These are phyloP conservation scores for Lypha dubia DNA, from an alignment of 2,888 invertebrate genomes.

Conservation along the genomic window DNA sequence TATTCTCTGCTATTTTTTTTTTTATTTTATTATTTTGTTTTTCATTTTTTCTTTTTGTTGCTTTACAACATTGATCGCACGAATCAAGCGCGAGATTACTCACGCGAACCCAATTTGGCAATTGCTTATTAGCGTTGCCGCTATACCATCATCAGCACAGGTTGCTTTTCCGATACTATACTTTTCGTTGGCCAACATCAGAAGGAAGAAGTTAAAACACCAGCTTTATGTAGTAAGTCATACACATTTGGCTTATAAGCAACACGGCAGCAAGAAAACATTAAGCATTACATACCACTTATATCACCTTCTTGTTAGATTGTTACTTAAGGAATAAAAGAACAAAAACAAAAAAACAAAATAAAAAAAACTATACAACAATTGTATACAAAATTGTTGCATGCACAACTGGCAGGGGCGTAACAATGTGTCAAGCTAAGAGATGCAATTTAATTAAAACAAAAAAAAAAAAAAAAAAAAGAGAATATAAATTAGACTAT, in stretches of 20 bases:
- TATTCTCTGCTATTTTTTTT: slow-evolving; percentile 46
- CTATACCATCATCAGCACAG: slow-evolving; percentile 71
- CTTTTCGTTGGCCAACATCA: slow-evolving; percentile 71
- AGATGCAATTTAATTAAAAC: background rate
- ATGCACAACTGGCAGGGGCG: slow-evolving; percentile 45
- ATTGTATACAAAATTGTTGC: slow-evolving; percentile 59
- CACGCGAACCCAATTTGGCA: slow-evolving; percentile 83
- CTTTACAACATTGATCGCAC: slow-evolving; percentile 70
- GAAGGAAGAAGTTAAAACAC: slow-evolving; percentile 16
- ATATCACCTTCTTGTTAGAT: slow-evolving; percentile 83
- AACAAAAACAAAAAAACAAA: slow-evolving; percentile 1
- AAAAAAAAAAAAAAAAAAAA: background rate
- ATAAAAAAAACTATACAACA: slow-evolving; percentile 22
- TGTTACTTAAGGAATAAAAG: slow-evolving; percentile 52
- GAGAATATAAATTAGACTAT: background rate
- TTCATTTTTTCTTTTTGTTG: slow-evolving; percentile 5
- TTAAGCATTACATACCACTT: slow-evolving; percentile 80
- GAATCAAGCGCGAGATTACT: slow-evolving; percentile 77
- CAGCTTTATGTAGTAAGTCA: slow-evolving; percentile 2
- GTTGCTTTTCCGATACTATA: slow-evolving; percentile 59
- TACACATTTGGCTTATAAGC: slow-evolving; percentile 64
- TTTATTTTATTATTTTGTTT: slow-evolving; percentile 28
- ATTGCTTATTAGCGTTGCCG: slow-evolving; percentile 81
- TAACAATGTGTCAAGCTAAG: background rate
- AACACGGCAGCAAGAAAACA: slow-evolving; percentile 71